Conservation (phyloP, 2,888 invertebrate species). For the Mesoligia furuncula region DNA sequence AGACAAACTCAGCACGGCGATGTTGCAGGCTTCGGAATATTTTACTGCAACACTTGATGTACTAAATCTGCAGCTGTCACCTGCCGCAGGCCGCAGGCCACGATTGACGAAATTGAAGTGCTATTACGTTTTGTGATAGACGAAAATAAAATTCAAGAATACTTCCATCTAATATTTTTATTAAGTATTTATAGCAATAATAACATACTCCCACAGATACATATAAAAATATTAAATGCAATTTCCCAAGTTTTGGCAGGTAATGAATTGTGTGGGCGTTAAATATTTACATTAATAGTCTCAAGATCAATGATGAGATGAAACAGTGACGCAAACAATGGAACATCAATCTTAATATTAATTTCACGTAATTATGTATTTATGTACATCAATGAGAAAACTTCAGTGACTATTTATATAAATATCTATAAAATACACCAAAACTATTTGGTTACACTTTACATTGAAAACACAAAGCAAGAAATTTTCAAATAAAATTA, state of each 20-base stretch:
- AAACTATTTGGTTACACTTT: slow-evolving; percentile 76
- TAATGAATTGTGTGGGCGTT: slow-evolving; percentile 82
- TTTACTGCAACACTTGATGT: neutral
- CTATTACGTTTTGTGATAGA: no score
- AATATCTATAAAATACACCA: slow-evolving; percentile 82
- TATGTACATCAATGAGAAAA: slow-evolving; percentile 80
- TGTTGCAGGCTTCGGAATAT: neutral
- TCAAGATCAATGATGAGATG: slow-evolving; percentile 71
- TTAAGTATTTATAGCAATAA: slow-evolving; percentile 82
- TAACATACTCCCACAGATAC: slow-evolving; percentile 76
- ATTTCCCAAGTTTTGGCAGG: slow-evolving; percentile 81
- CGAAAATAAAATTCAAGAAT: slow-evolving; percentile 63
- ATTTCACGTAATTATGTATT: slow-evolving; percentile 68
- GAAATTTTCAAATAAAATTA: slow-evolving; percentile 57
- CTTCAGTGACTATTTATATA: slow-evolving; percentile 73
- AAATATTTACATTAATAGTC: slow-evolving; percentile 82
- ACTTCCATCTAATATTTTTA: slow-evolving; percentile 89
- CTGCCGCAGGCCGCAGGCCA: neutral
- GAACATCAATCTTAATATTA: slow-evolving; percentile 77
- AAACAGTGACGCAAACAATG: slow-evolving; percentile 72
- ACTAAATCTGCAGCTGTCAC: neutral
- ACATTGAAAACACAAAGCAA: slow-evolving; percentile 67
- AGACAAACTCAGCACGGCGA: neutral
- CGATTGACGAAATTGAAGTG: neutral
- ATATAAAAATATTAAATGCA: slow-evolving; percentile 90